Evolutionary conservation across 2,113 vertebrate genomes (phyloP).

Genomic region (Petrocephalus microphthalmus): DNA sequence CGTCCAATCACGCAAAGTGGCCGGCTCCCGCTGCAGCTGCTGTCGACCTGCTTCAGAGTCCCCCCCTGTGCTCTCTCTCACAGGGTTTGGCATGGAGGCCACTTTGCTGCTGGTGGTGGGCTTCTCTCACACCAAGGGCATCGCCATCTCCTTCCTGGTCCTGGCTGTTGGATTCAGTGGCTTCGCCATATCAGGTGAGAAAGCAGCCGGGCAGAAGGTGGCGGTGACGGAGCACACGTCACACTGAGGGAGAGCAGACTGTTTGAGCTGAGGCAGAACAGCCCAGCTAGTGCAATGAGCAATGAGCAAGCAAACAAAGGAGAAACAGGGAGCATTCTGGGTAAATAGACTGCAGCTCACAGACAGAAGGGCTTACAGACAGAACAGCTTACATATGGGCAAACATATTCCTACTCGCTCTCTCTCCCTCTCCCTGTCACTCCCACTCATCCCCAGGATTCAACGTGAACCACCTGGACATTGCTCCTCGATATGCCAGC

Average conservation of each 20-base stretch:
- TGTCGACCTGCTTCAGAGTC: background rate
- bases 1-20: background rate
- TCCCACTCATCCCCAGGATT: constrained; percentile 60
- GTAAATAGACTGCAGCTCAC: background rate
- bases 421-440: background rate
- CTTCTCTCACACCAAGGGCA: constrained; percentile 77
- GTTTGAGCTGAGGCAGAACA: background rate
- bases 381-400: background rate
- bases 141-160: constrained; percentile 81
- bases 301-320: background rate
- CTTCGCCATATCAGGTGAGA: constrained; percentile 82
- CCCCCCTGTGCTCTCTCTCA: constrained; percentile 6
- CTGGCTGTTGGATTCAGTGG: constrained; percentile 87
- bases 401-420: background rate
- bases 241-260: too few species aligned
- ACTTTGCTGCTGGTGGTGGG: constrained; percentile 83
- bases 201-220: background rate
- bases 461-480: constrained; percentile 88
- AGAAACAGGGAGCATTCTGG: background rate
- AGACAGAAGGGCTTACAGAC: background rate
- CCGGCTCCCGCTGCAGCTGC: background rate
- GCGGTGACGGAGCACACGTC: background rate
- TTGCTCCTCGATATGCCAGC: constrained; percentile 85
- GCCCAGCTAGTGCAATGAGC: background rate
- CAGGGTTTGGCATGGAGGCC: constrained; percentile 88